Percentiles rank a stretch among this genome's conserved stretches.
Conservation (phyloP, 2,113 vertebrate species). For the Calypte anna region DNA sequence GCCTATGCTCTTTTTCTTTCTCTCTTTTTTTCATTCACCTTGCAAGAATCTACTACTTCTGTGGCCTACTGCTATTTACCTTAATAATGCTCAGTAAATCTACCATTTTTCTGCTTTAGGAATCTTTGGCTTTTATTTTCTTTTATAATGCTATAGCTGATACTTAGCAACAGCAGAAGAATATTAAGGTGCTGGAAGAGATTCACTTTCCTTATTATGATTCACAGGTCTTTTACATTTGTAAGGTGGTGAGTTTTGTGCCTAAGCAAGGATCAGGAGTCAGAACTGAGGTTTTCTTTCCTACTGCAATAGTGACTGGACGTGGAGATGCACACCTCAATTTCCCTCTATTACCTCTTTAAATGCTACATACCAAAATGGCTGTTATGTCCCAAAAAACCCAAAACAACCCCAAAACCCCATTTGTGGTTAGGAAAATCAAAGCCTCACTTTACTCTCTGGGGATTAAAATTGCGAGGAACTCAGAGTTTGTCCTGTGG, state of each 20-base stretch:
- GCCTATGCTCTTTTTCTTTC: neutral
- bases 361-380: neutral
- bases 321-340: neutral
- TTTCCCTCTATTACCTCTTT: neutral
- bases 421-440: neutral
- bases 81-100: constrained; percentile 38
- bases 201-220: neutral
- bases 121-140: constrained; percentile 53
- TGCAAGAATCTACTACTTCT: neutral
- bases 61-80: constrained; percentile 8
- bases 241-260: neutral
- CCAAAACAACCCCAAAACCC: neutral
- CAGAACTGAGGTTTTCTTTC: neutral
- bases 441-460: neutral
- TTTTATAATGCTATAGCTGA: constrained; percentile 25
- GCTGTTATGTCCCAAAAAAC: neutral
- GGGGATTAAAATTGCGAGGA: neutral
- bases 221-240: neutral
- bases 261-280: neutral
- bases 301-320: neutral
- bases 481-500: neutral
- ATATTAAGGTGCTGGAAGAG: constrained; percentile 30
- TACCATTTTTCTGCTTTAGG: constrained; percentile 37
- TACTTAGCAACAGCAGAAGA: neutral
- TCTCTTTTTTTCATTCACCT: neutral